phyloP scores from a whole-genome alignment of 2,113 vertebrate genomes.

The Eulemur macaco region DNA sequence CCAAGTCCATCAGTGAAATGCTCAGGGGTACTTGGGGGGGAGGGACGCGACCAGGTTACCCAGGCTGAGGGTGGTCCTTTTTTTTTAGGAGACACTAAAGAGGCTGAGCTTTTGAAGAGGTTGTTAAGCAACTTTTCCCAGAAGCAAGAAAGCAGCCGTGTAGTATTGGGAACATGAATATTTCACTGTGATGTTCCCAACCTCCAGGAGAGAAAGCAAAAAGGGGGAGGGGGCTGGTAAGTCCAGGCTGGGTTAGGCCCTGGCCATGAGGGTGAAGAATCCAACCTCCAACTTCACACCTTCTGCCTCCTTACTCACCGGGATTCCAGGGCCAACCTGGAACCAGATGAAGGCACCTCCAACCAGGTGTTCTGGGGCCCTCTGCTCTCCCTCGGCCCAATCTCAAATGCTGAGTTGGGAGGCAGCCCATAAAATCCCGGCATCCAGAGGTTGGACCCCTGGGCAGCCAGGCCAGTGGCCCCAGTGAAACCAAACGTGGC shows the following conservation, averaged over 20 bases:
- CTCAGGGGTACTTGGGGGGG: neutral
- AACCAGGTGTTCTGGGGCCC: neutral
- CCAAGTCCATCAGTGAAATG: accelerated
- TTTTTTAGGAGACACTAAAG: neutral
- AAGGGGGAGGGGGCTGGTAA: accelerated
- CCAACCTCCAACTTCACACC: neutral
- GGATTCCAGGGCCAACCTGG: neutral
- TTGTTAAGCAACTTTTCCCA: neutral
- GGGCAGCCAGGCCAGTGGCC: neutral
- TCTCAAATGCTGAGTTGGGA: neutral
- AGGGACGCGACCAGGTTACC: accelerated
- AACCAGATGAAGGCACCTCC: neutral
- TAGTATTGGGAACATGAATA: accelerated
- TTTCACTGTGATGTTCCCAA: accelerated
- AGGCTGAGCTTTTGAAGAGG: neutral
- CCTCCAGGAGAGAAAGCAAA: neutral
- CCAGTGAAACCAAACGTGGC: accelerated
- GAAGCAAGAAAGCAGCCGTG: neutral
- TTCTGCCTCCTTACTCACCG: neutral
- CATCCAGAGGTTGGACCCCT: accelerated
- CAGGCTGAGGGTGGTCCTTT: accelerated
- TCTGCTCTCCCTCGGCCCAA: neutral
- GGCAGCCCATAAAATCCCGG: neutral
- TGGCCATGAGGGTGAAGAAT: neutral
- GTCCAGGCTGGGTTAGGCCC: accelerated